Percentiles rank a stretch among this genome's conserved stretches.
phyloP scores from a whole-genome alignment of 2,888 invertebrate genomes.

The Catocala sponsa region DNA sequence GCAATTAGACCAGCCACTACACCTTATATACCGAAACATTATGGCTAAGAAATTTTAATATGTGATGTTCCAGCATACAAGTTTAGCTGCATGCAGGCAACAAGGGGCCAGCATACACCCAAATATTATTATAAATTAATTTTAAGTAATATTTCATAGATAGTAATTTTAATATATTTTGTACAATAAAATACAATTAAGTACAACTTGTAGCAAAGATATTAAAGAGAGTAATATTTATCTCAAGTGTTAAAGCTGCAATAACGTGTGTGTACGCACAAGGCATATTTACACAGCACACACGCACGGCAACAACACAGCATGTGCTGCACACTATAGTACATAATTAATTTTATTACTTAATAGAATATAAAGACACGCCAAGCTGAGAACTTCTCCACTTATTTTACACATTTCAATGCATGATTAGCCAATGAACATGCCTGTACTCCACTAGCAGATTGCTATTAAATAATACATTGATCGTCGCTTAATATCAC shows the following conservation, averaged over 20 bases:
- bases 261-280: constrained; percentile 87
- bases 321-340: constrained; percentile 86
- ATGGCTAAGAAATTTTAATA: constrained; percentile 83
- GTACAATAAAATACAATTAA: constrained; percentile 91
- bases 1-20: constrained; percentile 87
- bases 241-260: constrained; percentile 87
- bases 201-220: constrained; percentile 91
- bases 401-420: constrained; percentile 87
- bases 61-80: constrained; percentile 87
- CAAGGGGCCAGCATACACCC: constrained; percentile 85
- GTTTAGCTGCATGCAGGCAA: constrained; percentile 87
- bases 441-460: constrained; percentile 85
- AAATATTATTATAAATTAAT: constrained; percentile 79
- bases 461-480: constrained; percentile 87
- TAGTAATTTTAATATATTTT: constrained; percentile 90
- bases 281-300: constrained; percentile 88
- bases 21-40: constrained; percentile 87
- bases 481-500: constrained; percentile 87
- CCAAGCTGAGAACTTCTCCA: constrained; percentile 85
- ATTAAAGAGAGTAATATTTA: constrained; percentile 89
- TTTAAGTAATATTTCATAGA: constrained; percentile 87
- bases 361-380: constrained; percentile 87
- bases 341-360: constrained; percentile 85
- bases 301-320: constrained; percentile 84
- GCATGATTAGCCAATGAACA: constrained; percentile 89